Conservation (phyloP, 1,140 invertebrate species). For the Saccostrea cuccullata region DNA sequence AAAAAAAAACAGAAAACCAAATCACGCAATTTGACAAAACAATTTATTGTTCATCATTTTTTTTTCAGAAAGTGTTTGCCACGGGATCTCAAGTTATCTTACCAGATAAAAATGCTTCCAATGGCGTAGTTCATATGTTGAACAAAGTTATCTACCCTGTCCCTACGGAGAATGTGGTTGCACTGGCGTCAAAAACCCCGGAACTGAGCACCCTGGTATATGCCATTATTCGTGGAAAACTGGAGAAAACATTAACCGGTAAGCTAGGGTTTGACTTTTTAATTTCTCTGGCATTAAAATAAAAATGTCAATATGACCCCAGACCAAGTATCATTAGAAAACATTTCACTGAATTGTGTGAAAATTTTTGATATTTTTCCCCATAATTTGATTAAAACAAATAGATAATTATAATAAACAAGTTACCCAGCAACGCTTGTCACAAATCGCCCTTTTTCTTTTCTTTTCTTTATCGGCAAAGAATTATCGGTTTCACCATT, state of each 20-base stretch:
- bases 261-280: no score
- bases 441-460: no score
- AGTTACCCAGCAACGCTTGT: no score
- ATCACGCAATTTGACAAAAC: neutral
- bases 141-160: conserved; percentile 57
- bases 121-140: conserved; percentile 52
- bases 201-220: conserved; percentile 54
- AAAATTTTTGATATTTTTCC: no score
- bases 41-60: neutral
- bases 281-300: no score
- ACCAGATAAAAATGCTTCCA: conserved; percentile 47
- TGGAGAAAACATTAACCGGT: conserved; percentile 50
- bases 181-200: conserved; percentile 28
- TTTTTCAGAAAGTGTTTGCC: conserved; percentile 39
- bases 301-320: no score
- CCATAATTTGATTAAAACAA: no score
- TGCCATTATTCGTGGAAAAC: conserved; percentile 50
- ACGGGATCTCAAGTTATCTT: conserved; percentile 45
- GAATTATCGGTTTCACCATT: no score
- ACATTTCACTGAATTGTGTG: no score
- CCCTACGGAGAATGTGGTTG: conserved; percentile 51
- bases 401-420: no score
- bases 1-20: neutral
- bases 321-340: no score
- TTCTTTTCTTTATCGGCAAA: no score